Evolutionary conservation across 2,113 vertebrate genomes (phyloP), one percentile per base, ranked within the genome.

Genomic region (Cichladusa arquata): DNA sequence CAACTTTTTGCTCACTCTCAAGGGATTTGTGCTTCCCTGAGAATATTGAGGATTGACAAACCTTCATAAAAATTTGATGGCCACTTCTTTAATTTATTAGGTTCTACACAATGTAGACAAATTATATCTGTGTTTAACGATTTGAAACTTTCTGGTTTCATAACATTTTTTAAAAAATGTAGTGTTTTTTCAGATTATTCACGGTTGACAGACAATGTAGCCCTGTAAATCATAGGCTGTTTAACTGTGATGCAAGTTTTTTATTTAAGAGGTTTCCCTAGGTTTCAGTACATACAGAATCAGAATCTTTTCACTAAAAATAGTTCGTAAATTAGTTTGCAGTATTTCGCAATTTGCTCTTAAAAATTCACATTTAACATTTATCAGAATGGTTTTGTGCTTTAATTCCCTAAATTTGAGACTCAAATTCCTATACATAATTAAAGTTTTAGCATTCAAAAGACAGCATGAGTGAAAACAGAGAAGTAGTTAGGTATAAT

Each of bases 361-460:
- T 67, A 14, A 33, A 80, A 71, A 42, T 62, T 96, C 33, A 7
- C 50, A 78, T 85, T 83, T 94, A 33, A 4, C 26, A 92, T 81
- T 91, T 93, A 25, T 19, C 57, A 69, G 34, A 70, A 42, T 8
- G 70, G 17, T 34, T 58, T 88, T 40, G 38, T 57, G 14, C 61
- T 89, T 69, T 66, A 90, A 78, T 83, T 86, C 11, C 16, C 51
- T 93, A 62, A 79, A 36, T 72, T 79, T 90, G 54, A 78, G 33
- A 14, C 34, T 73, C 66, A 81, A 87, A 72, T 51, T 65, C 17
- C 60, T 83, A 81, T 20, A 64, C 34, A 50, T 53, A 22, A 65
- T 42, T 89, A 7, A 73, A 56, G 34, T 80, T 95, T 74, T 92
- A 90, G 4, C 58, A 93, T 95, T 96, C 82, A 86, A 36, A 67